Evolutionary conservation across 2,797 vertebrate genomes (phyloP).

Genomic region (Oophaga sylvatica): DNA sequence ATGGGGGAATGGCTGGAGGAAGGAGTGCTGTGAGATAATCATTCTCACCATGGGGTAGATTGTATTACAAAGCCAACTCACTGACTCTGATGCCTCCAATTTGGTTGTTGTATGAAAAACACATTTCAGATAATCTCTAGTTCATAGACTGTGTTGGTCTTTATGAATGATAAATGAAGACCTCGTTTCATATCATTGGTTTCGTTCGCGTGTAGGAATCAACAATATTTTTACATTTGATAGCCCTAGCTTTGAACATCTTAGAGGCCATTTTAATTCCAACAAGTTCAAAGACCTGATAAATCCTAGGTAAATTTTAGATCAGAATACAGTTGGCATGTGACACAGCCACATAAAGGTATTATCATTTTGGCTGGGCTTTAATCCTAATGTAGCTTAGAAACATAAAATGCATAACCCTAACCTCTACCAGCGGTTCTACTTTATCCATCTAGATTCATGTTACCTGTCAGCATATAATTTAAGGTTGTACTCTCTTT

Average conservation of each 20-base stretch:
- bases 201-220: background rate
- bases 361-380: too few species aligned
- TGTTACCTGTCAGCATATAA: too few species aligned
- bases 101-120: conserved; percentile 38
- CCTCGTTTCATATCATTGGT: background rate
- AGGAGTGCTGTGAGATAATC: conserved; percentile 61
- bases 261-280: background rate
- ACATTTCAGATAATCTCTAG: conserved; percentile 41
- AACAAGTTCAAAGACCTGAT: background rate
- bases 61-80: conserved; percentile 52
- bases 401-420: too few species aligned
- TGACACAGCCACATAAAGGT: background rate
- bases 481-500: too few species aligned
- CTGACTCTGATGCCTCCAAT: conserved; percentile 38
- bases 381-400: too few species aligned
- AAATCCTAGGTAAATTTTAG: background rate
- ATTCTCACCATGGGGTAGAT: conserved; percentile 58
- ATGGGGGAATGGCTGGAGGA: conserved; percentile 57
- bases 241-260: background rate
- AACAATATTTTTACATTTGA: background rate
- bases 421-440: too few species aligned
- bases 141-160: conserved; percentile 9
- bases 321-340: background rate
- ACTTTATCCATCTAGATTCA: too few species aligned
- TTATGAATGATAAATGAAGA: background rate